These are phyloP conservation scores for Drosophila stalkeri DNA, from an alignment of 2,888 invertebrate species.

Conservation along the genomic window DNA sequence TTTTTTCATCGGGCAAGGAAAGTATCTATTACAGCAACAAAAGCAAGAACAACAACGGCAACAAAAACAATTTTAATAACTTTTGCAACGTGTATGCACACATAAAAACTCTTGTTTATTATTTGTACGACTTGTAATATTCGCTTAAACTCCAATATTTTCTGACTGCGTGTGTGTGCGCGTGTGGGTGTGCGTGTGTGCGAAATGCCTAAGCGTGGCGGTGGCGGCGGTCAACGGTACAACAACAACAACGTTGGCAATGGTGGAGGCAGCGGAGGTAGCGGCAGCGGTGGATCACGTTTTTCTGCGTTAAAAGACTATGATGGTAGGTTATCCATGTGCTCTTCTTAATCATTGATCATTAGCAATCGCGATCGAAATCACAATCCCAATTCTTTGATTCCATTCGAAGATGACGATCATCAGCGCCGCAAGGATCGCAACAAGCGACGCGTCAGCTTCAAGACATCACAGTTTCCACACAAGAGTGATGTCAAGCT, in stretches of 20 bases:
- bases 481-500: conserved; percentile 66
- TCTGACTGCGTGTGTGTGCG: background rate
- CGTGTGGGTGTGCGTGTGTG: background rate
- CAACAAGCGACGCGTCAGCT: conserved; percentile 84
- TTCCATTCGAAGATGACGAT: conserved; percentile 71
- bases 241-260: conserved; percentile 66
- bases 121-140: conserved; percentile 10
- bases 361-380: background rate
- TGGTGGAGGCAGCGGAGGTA: conserved; percentile 20
- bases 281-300: conserved; percentile 74
- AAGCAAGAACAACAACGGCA: conserved; percentile 4
- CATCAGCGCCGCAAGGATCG: conserved; percentile 79
- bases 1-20: background rate
- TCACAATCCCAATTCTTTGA: background rate
- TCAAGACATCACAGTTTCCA: conserved; percentile 81
- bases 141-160: background rate
- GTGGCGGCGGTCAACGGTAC: conserved; percentile 68
- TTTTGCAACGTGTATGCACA: conserved; percentile 33
- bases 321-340: conserved; percentile 68
- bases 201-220: conserved; percentile 74
- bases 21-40: conserved; percentile 13
- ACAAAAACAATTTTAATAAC: conserved; percentile 10
- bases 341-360: background rate
- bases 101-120: conserved; percentile 19
- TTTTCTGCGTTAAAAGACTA: conserved; percentile 75